These are phyloP conservation scores for Thamnophis elegans DNA, from an alignment of 2,797 vertebrate genomes.

Conservation along the genomic window DNA sequence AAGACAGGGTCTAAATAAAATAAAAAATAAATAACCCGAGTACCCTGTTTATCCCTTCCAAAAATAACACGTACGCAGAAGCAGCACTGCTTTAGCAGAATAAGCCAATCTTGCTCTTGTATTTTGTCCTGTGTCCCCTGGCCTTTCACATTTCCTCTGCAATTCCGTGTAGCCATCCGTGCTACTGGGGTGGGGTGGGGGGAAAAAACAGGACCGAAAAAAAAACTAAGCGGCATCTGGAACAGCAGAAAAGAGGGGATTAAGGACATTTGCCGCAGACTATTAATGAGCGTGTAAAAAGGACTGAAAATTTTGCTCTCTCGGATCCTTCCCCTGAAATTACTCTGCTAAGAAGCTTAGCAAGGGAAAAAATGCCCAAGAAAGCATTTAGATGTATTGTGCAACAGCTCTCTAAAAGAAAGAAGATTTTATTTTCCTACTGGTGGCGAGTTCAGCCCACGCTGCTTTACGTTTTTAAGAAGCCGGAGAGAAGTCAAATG, in stretches of 20 bases:
- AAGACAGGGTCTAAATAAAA: background rate
- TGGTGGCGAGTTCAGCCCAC: background rate
- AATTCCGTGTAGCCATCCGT: background rate
- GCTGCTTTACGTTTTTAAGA: background rate
- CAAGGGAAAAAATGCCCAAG: slow-evolving; percentile 2
- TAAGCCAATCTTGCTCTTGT: background rate
- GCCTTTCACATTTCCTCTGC: background rate
- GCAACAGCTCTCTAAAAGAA: background rate
- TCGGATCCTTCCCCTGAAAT: slow-evolving; percentile 26
- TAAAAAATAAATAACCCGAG: background rate
- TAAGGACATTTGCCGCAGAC: slow-evolving; percentile 22
- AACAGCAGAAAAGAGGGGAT: slow-evolving; percentile 21
- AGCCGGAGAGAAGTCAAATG: background rate
- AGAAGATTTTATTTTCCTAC: background rate
- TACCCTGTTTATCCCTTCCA: background rate
- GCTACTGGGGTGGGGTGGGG: background rate
- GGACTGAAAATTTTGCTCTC: slow-evolving; percentile 16
- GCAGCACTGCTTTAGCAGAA: background rate
- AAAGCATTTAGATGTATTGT: background rate
- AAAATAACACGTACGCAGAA: background rate
- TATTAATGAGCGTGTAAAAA: slow-evolving; percentile 21
- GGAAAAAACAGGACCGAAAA: too few relatives aligned
- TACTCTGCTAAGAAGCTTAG: slow-evolving; percentile 44
- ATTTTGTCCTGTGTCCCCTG: background rate
- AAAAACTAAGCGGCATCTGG: background rate